Conservation (phyloP, 1,140 invertebrate species). For the Planococcus citri region DNA sequence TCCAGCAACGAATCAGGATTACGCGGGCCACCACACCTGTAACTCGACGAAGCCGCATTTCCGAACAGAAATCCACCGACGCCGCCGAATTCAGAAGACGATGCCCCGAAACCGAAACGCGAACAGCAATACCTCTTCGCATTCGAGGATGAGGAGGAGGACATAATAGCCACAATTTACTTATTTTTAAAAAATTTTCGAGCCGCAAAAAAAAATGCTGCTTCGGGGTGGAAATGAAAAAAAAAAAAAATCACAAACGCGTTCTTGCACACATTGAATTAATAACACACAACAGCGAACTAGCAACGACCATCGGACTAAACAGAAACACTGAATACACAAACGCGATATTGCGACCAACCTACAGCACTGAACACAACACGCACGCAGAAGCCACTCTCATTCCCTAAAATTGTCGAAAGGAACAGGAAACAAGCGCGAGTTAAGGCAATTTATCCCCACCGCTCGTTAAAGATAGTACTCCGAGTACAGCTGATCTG, state of each 20-base stretch:
- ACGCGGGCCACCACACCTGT: slow-evolving; percentile 7
- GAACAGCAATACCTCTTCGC: slow-evolving; percentile 35
- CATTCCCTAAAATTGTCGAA: slow-evolving; percentile 11
- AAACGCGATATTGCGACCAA: neutral
- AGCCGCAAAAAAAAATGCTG: neutral
- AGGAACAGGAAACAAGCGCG: slow-evolving; percentile 12
- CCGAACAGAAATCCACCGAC: slow-evolving; percentile 9
- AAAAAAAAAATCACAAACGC: neutral
- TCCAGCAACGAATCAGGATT: slow-evolving; percentile 57
- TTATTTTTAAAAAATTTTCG: too few species aligned
- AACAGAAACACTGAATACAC: slow-evolving; percentile 4
- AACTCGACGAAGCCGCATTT: slow-evolving; percentile 10
- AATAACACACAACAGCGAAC: too few species aligned
- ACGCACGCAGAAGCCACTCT: slow-evolving; percentile 23
- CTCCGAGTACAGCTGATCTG: slow-evolving; percentile 9
- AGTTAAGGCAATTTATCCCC: slow-evolving; percentile 19
- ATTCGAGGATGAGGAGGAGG: slow-evolving; percentile 24
- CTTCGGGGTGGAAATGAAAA: neutral
- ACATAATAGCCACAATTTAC: too few species aligned
- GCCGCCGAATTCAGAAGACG: slow-evolving; percentile 20
- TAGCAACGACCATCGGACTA: neutral
- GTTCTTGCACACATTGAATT: slow-evolving; percentile 12
- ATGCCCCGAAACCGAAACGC: slow-evolving; percentile 30
- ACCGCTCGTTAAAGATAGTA: slow-evolving; percentile 15
- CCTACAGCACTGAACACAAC: slow-evolving; percentile 5